Conservation (phyloP, 2,113 vertebrate genomes). For the Pomatostomus ruficeps region DNA sequence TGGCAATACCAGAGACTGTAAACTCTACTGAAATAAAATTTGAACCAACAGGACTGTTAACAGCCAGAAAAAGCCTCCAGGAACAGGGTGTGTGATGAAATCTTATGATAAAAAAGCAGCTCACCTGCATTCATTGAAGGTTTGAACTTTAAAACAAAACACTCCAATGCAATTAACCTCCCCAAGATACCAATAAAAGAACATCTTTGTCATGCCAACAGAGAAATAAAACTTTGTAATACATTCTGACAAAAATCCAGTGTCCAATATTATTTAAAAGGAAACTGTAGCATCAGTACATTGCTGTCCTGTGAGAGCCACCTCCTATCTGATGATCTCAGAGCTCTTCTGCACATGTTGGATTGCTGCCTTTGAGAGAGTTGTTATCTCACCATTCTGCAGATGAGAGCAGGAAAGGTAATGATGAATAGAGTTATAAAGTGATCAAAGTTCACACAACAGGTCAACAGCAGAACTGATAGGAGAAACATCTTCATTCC, state of each 20-base stretch:
- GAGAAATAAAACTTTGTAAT: background rate
- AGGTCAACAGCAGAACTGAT: background rate
- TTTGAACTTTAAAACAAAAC: background rate
- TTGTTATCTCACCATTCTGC: background rate
- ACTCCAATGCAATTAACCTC: background rate
- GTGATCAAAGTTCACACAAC: background rate
- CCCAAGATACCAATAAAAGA: background rate
- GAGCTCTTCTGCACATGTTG: background rate
- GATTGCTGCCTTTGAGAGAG: background rate
- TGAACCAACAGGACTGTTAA: background rate
- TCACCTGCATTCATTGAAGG: background rate
- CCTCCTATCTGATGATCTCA: background rate
- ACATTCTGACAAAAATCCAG: background rate
- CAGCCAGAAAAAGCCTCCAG: background rate
- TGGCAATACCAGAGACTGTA: background rate
- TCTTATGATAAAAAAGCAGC: background rate
- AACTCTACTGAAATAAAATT: background rate
- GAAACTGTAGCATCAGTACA: background rate
- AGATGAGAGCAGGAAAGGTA: background rate
- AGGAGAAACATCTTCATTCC: background rate
- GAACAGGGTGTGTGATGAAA: background rate
- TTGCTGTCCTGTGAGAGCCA: background rate
- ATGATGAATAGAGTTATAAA: background rate
- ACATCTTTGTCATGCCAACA: background rate
- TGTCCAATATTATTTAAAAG: background rate